Percentiles rank a stretch among this genome's conserved stretches.
These are phyloP conservation scores for Coregonus clupeaformis DNA, from an alignment of 2,113 vertebrate species.

Conservation along the genomic window DNA sequence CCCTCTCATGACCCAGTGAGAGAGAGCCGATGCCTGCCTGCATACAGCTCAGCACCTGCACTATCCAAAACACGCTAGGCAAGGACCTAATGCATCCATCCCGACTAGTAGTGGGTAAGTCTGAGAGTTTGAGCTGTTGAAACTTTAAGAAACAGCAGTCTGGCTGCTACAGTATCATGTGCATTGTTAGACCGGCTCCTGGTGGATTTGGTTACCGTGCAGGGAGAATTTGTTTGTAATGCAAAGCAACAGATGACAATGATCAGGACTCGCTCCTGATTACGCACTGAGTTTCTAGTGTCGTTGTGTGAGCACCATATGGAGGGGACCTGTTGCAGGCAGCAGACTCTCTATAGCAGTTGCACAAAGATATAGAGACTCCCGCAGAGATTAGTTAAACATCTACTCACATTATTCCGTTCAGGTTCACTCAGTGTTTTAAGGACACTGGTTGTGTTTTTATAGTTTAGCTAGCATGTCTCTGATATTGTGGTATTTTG, in stretches of 20 bases:
- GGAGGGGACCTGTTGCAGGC: not conserved
- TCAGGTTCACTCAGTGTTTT: not conserved
- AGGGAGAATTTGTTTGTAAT: conserved; percentile 7
- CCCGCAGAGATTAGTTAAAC: conserved; percentile 55
- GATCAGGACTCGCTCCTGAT: not conserved
- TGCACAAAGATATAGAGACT: conserved; percentile 25
- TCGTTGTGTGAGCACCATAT: not conserved
- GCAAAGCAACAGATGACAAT: not conserved
- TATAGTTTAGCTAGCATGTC: not conserved
- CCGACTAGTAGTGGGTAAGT: conserved; percentile 71
- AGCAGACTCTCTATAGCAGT: not conserved
- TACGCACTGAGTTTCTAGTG: conserved; percentile 11
- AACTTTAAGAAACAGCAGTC: not conserved
- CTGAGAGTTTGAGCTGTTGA: conserved; percentile 11
- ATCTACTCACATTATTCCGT: conserved; percentile 26
- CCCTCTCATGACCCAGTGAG: conserved; percentile 47
- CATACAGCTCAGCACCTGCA: conserved; percentile 24
- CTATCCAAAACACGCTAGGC: conserved; percentile 29
- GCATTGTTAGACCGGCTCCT: not conserved
- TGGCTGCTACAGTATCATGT: too few species aligned
- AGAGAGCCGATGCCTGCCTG: not conserved
- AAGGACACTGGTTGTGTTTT: not conserved
- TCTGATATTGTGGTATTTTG: conserved; percentile 9
- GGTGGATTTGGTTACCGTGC: not conserved
- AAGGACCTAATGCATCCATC: conserved; percentile 60